Evolutionary conservation across 2,113 vertebrate species (phyloP).

Genomic region (Anseranas semipalmata): DNA sequence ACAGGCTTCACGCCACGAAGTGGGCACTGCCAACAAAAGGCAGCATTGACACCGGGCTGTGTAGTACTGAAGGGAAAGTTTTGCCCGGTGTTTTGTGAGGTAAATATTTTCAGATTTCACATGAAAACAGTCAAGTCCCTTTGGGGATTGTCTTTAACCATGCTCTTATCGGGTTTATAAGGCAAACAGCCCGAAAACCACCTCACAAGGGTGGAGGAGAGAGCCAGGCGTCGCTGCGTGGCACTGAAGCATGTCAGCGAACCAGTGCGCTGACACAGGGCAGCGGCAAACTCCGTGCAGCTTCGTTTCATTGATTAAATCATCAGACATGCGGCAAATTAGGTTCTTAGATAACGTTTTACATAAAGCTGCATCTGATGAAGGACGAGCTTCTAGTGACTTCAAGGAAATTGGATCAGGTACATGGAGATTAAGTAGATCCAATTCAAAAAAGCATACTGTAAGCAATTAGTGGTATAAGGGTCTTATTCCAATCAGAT

Average conservation of each 20-base stretch:
- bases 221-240: accelerated
- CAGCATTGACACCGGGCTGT: background rate
- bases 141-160: background rate
- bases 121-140: background rate
- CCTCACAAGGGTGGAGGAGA: background rate
- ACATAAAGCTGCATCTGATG: background rate
- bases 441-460: background rate
- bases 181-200: background rate
- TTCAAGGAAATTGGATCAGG: background rate
- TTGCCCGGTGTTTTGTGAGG: background rate
- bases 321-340: background rate
- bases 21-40: accelerated
- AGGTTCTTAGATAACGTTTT: background rate
- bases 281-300: background rate
- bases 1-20: background rate
- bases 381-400: background rate
- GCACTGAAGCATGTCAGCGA: background rate
- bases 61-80: background rate
- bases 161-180: background rate
- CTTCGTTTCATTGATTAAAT: background rate
- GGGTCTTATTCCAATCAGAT: background rate
- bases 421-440: background rate
- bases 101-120: background rate
- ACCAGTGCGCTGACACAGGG: background rate
- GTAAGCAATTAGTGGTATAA: background rate